Evolutionary conservation across 2,797 vertebrate species (phyloP), one percentile per base, ranked within the genome.

Genomic region (Poecilia gillii): DNA sequence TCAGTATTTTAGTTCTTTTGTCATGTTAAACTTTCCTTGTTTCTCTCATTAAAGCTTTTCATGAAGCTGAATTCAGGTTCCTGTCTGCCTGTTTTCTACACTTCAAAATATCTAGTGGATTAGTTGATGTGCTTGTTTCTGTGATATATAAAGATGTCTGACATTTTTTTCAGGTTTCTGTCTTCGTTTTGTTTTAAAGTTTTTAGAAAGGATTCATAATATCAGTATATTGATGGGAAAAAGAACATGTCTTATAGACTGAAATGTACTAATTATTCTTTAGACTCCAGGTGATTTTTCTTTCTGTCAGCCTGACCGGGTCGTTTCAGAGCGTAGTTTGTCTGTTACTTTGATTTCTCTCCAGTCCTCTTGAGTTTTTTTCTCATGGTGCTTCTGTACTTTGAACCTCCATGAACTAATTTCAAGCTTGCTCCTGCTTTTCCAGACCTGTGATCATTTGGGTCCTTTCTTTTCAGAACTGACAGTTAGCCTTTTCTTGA

Each of bases 401-500:
- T 49, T 49, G 28, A 47, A 62, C 47, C 62, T 70, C 39, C 49
- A 18, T 57, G 73, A 75, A 39, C 13, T 39, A 36, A 80, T 75
- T 55, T 75, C 49, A 68, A 62, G 51, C 53, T 72, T 33, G 4
- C 23, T 59, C 75, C 25, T 25, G 33, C 36, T 72, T 57, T 81
- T 76, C 46, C 53, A 43, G 33, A 18, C 9, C 53, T n/a, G 36
- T 31, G 71, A 73, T 57, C 77, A 49, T 31, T 59, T 49, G 68
- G 53, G 74, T 78, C 64, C 43, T 62, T 43, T 68, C 49, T 73
- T 62, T 55, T 73, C 70, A 68, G 43, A 83, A 62, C 66, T 62
- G 81, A 83, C 70, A 76, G 72, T 87, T 86, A 76, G 74, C 73
- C 83, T 84, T 82, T 81, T 71, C 62, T 33, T 46, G 39, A 31